Percentiles rank a stretch among this genome's conserved stretches.
Conservation (phyloP, 2,888 invertebrate genomes). For the Tachina fera region DNA sequence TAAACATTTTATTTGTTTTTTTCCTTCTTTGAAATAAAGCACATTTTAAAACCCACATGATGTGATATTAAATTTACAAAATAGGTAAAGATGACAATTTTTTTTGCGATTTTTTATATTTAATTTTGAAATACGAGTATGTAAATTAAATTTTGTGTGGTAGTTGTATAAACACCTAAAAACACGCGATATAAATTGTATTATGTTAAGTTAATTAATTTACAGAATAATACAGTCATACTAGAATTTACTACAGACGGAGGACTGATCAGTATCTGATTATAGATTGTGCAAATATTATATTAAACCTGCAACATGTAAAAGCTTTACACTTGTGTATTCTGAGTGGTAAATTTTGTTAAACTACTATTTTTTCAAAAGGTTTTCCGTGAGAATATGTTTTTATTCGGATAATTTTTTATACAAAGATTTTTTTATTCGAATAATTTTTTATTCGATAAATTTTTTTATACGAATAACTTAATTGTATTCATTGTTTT, state of each 20-base stretch:
- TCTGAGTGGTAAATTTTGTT: too few relatives aligned
- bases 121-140: neutral
- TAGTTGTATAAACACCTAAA: neutral
- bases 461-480: too few relatives aligned
- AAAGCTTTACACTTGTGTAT: too few relatives aligned
- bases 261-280: too few relatives aligned
- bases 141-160: neutral
- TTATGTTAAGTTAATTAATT: neutral
- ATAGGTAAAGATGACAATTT: constrained; percentile 23
- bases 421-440: too few relatives aligned
- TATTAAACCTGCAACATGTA: too few relatives aligned
- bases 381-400: too few relatives aligned
- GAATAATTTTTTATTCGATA: too few relatives aligned
- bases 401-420: too few relatives aligned
- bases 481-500: too few relatives aligned
- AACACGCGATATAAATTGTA: neutral
- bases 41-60: constrained; percentile 42
- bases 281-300: too few relatives aligned
- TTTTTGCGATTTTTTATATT: neutral
- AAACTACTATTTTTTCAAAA: too few relatives aligned
- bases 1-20: neutral
- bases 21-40: neutral
- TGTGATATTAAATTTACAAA: constrained; percentile 19
- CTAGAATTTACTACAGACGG: neutral
- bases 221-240: neutral